Percentiles rank a stretch among this genome's conserved stretches.
phyloP scores from a whole-genome alignment of 2,888 invertebrate genomes.

The Gandaritis pyraliata region DNA sequence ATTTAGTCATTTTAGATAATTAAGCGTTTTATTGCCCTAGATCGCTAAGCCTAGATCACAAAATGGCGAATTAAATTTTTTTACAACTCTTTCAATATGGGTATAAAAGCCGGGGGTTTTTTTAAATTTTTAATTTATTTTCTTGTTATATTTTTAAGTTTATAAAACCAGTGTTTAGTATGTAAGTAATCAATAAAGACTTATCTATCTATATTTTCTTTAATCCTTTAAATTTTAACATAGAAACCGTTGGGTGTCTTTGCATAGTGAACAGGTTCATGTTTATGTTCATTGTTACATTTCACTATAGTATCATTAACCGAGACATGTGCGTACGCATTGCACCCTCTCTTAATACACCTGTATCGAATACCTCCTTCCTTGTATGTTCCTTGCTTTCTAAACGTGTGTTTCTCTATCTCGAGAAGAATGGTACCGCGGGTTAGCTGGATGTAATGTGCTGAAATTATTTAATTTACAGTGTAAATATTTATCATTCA shows the following conservation, averaged over 20 bases:
- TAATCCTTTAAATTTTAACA: neutral
- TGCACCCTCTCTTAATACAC: conserved; percentile 46
- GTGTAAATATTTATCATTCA: neutral
- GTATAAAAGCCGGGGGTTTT: too few relatives aligned
- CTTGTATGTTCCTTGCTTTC: conserved; percentile 33
- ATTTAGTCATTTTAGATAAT: too few relatives aligned
- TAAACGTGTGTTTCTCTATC: conserved; percentile 46
- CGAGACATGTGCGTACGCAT: conserved; percentile 43
- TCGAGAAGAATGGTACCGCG: conserved; percentile 40
- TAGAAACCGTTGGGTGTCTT: neutral
- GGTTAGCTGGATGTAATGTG: conserved; percentile 32
- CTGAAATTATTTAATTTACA: conserved; percentile 33
- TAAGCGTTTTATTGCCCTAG: too few relatives aligned
- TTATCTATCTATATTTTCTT: neutral
- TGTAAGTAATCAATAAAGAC: too few relatives aligned
- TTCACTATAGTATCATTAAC: conserved; percentile 29
- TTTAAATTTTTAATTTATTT: too few relatives aligned
- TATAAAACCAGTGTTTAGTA: too few relatives aligned
- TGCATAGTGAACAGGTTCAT: conserved; percentile 32
- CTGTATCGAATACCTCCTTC: conserved; percentile 46
- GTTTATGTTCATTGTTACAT: conserved; percentile 38
- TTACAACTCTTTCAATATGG: too few relatives aligned
- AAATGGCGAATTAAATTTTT: too few relatives aligned
- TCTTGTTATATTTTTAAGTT: too few relatives aligned
- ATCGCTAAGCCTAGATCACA: too few relatives aligned